Conservation (phyloP, 2,113 vertebrate species). For the Muntiacus muntjak region DNA sequence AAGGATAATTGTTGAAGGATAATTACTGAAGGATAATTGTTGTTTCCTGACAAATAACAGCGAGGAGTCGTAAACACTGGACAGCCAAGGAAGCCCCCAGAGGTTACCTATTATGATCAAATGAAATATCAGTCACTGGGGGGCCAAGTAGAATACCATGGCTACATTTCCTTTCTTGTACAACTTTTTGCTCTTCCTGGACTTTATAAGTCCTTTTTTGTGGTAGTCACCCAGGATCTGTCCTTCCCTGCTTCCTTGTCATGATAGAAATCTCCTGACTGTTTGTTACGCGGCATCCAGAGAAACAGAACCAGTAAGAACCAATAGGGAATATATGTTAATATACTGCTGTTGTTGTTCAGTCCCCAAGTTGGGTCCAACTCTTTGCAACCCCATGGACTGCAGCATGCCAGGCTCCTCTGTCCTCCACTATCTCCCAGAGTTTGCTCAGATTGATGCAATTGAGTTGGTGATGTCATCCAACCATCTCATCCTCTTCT, state of each 20-base stretch:
- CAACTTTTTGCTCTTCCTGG: neutral
- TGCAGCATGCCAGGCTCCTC: neutral
- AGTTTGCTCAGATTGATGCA: neutral
- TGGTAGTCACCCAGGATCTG: neutral
- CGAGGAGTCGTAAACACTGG: neutral
- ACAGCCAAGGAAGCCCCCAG: neutral
- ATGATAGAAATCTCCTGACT: neutral
- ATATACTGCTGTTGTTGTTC: neutral
- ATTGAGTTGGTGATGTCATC: neutral
- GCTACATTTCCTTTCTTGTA: neutral
- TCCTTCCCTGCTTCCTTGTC: neutral
- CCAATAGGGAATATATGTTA: neutral
- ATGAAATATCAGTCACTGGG: neutral
- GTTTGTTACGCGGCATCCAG: neutral
- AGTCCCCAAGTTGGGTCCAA: neutral
- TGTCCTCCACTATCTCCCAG: neutral
- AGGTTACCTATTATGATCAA: neutral
- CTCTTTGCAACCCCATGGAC: neutral
- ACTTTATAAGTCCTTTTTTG: neutral
- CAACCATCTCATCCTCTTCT: neutral
- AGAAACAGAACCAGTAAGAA: neutral
- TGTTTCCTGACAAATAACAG: neutral
- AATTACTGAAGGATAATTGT: neutral
- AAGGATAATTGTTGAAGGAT: no score
- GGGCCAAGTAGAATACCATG: neutral